Conservation (phyloP, 2,797 vertebrate species). For the Microhierax caerulescens region DNA sequence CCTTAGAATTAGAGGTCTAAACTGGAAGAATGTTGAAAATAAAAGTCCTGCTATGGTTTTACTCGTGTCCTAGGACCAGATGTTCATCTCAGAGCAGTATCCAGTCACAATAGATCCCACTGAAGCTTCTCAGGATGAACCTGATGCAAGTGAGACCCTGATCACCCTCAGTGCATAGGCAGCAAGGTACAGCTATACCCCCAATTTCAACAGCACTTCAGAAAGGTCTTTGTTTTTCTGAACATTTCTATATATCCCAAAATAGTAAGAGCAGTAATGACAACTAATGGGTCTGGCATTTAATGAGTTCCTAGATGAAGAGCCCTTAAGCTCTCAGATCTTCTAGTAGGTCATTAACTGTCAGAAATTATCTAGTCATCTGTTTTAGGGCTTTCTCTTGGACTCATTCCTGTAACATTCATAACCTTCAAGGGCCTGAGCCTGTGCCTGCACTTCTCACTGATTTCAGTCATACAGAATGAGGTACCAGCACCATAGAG, state of each 20-base stretch:
- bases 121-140: not conserved
- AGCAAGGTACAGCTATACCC: not conserved
- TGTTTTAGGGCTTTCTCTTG: not conserved
- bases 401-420: not conserved
- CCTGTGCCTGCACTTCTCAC: not conserved
- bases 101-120: fast-evolving
- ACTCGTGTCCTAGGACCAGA: not conserved
- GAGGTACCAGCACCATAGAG: not conserved
- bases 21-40: not conserved
- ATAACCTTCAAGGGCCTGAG: not conserved
- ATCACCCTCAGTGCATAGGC: not conserved
- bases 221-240: not conserved
- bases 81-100: not conserved
- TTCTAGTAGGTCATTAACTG: not conserved
- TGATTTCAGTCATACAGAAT: fast-evolving
- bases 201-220: not conserved
- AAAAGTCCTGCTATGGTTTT: not conserved
- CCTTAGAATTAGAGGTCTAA: not conserved
- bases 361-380: constrained; percentile 34
- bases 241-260: not conserved
- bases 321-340: constrained; percentile 22
- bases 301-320: not conserved
- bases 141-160: not conserved
- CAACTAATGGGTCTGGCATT: constrained; percentile 6
- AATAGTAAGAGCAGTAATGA: not conserved